Percentiles rank a stretch among this genome's conserved stretches.
Evolutionary conservation across 2,888 invertebrate species (phyloP).

Genomic region (Lepidochrysops patricia): DNA sequence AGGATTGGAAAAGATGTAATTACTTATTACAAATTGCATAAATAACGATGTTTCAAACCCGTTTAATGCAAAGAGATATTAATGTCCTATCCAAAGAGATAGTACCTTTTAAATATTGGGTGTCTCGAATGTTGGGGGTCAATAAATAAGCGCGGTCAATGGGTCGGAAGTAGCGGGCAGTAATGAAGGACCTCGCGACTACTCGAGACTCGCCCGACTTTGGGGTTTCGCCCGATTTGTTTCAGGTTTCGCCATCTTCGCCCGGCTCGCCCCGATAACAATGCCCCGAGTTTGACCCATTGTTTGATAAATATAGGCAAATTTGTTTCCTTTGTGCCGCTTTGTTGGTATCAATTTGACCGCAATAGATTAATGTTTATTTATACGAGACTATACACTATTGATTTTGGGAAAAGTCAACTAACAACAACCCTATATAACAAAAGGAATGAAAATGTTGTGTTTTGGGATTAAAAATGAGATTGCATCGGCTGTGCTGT

Average conservation of each 20-base stretch:
- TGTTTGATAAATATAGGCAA: slow-evolving; percentile 11
- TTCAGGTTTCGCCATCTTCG: neutral
- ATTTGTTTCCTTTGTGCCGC: slow-evolving; percentile 6
- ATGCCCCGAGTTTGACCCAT: slow-evolving; percentile 1
- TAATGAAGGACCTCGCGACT: neutral
- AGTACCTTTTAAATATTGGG: no score
- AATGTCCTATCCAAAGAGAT: no score
- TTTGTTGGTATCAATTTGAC: slow-evolving; percentile 3
- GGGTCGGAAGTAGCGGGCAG: slow-evolving; percentile 4
- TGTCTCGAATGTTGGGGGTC: no score
- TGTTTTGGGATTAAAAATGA: no score
- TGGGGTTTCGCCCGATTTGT: neutral
- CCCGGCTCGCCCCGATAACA: neutral
- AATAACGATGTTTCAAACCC: no score
- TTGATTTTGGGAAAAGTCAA: neutral
- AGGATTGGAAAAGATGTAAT: no score
- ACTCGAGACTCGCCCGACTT: neutral
- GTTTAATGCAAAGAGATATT: no score
- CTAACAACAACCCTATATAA: no score
- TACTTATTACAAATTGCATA: no score
- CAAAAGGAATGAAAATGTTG: no score
- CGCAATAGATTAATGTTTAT: neutral
- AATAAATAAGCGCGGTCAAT: slow-evolving; percentile 4
- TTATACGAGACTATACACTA: neutral
- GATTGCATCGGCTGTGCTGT: no score